These are phyloP conservation scores for Paramacrobiotus metropolitanus DNA, from an alignment of 1,140 invertebrate genomes.

Conservation along the genomic window DNA sequence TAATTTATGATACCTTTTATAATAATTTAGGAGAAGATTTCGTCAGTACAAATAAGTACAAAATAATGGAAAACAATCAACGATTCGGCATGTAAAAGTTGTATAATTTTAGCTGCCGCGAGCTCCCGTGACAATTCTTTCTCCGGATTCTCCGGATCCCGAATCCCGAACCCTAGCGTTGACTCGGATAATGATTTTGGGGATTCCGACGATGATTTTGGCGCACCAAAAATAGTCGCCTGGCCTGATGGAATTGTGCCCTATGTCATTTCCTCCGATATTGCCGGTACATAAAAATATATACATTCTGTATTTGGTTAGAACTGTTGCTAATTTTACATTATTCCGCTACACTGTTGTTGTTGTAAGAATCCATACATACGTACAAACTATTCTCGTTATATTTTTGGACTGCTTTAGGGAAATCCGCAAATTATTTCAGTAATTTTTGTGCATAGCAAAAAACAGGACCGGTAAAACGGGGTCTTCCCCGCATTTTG, in stretches of 20 bases:
- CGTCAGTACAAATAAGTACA: too few relatives aligned
- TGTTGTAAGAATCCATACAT: not conserved
- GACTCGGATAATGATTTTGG: not conserved
- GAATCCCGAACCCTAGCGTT: not conserved
- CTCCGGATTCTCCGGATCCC: not conserved
- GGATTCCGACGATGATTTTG: not conserved
- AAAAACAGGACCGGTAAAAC: not conserved
- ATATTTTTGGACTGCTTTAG: not conserved
- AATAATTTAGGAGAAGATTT: too few relatives aligned
- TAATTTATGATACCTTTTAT: too few relatives aligned
- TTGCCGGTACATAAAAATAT: not conserved
- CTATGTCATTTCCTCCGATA: not conserved
- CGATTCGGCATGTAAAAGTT: too few relatives aligned
- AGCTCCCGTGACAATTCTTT: too few relatives aligned
- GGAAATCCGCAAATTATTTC: too few relatives aligned
- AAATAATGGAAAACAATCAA: too few relatives aligned
- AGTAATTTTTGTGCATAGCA: not conserved
- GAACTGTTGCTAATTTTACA: not conserved
- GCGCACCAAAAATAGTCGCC: not conserved
- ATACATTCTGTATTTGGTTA: too few relatives aligned
- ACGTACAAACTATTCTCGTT: not conserved
- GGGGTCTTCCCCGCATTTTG: too few relatives aligned
- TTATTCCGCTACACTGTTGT: not conserved
- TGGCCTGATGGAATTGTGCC: not conserved
- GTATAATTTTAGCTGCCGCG: too few relatives aligned